A percentile compares a stretch with the other conserved stretches of the same genome.
These are phyloP conservation scores for Sinodicranocentrus sp. DNA, from an alignment of 2,888 invertebrate species.

Conservation along the genomic window DNA sequence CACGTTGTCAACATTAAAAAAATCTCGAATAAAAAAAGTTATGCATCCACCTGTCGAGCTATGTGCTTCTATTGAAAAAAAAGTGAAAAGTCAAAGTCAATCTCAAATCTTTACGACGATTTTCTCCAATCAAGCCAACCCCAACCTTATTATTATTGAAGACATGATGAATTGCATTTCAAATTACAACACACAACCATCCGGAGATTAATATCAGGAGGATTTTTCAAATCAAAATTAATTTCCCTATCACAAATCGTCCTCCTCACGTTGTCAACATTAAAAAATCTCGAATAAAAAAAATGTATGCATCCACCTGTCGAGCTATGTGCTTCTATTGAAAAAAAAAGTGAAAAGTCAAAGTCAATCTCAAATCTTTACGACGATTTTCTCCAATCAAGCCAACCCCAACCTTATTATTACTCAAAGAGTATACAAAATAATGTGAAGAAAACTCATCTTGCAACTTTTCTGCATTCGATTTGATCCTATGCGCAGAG, in stretches of 20 bases:
- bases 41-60: neutral
- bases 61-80: neutral
- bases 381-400: neutral
- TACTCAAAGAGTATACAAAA: neutral
- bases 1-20: neutral
- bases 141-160: neutral
- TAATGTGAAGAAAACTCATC: neutral
- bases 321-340: neutral
- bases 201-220: neutral
- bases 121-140: neutral
- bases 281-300: neutral
- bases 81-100: conserved; percentile 3
- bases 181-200: neutral
- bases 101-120: neutral
- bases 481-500: too few species aligned
- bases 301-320: neutral
- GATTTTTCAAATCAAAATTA: conserved; percentile 5
- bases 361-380: neutral
- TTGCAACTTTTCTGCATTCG: conserved; percentile 2
- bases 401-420: neutral
- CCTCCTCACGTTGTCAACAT: too few species aligned
- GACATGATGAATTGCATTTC: neutral
- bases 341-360: conserved; percentile 16
- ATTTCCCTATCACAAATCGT: neutral
- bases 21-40: neutral